phyloP scores from a whole-genome alignment of 2,888 invertebrate genomes.

The Megastigmus dorsalis region DNA sequence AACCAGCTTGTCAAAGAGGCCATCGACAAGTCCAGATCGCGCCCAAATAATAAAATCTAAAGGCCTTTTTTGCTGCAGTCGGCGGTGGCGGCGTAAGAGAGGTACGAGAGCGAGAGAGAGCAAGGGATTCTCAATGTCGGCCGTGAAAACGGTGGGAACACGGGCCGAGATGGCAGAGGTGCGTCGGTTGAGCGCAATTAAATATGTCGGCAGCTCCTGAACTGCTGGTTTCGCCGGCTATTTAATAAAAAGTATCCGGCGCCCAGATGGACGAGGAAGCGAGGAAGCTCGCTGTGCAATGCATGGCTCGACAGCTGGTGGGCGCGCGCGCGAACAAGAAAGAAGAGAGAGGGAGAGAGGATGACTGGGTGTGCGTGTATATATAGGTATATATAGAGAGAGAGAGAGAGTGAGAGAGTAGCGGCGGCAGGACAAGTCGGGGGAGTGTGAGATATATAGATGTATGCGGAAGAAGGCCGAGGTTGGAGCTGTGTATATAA shows the following conservation, averaged over 20 bases:
- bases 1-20: too few species aligned
- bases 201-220: constrained; percentile 58
- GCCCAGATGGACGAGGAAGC: constrained; percentile 34
- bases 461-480: background rate
- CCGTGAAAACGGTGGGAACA: background rate
- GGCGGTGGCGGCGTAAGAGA: too few species aligned
- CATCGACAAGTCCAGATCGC: too few species aligned
- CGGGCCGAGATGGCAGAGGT: background rate
- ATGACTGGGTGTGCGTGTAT: background rate
- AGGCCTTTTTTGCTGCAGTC: too few species aligned
- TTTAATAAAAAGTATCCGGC: constrained; percentile 64
- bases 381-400: background rate
- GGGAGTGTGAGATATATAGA: too few species aligned
- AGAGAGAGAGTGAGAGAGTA: constrained; percentile 7
- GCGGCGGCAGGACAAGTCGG: background rate
- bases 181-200: constrained; percentile 63
- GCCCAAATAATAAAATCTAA: constrained; percentile 42
- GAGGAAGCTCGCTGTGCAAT: too few species aligned
- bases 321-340: background rate
- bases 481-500: too few species aligned
- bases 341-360: background rate
- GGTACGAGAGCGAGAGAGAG: background rate
- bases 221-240: constrained; percentile 62
- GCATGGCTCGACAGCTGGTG: background rate
- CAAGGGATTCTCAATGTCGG: constrained; percentile 49